Base-by-base conservation (phyloP, 2,888 invertebrate genomes). In the Mimas tiliae region DNA sequence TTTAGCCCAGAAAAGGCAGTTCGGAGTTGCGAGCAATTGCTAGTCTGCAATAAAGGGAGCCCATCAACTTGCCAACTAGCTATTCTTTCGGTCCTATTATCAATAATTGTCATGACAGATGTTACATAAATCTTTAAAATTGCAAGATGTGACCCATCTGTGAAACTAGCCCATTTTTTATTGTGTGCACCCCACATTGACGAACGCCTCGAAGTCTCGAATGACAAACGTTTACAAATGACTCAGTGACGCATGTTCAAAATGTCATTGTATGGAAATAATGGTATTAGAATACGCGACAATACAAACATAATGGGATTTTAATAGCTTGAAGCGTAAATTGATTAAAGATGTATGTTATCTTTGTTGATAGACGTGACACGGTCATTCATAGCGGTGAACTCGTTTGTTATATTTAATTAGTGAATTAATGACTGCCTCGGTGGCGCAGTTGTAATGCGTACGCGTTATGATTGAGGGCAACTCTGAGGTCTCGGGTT, bases 201-300 rank as follows among this genome's bases (percentile, higher is more conserved):
- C 16, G 48, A 50, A 19, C 12, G 12, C 6, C 42, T 16, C 38
- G 21, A 42, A 21, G 38, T 4, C 38, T 19, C 34, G 7, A 53
- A 27, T 27, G 19, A 58, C 19, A 38, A 21, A 19, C 11, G 6
- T 19, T 69, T 14, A 58, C 62, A 38, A 48, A 71, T 83, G 81
- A 85, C 70, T 82, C 82, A 82, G 62, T 68, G 72, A 70, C 78
- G 79, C 80, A 73, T 79, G 82, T 83, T 78, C 77, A 74, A 73
- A 67, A 67, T 74, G 74, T 76, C 78, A 89, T 89, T 89, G 89
- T 89, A 88, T 90, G 89, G 72, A 81, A 75, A 72, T 68, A 77
- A 62, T 66, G 70, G 64, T 68, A 69, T 82, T 80, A 76, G 76
- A 74, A 83, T 84, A 81, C 79, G 74, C 77, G 69, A 75, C 75